A percentile compares a stretch with the other conserved stretches of the same genome.
phyloP scores from a whole-genome alignment of 2,113 vertebrate species.

The Pedionomus torquatus region DNA sequence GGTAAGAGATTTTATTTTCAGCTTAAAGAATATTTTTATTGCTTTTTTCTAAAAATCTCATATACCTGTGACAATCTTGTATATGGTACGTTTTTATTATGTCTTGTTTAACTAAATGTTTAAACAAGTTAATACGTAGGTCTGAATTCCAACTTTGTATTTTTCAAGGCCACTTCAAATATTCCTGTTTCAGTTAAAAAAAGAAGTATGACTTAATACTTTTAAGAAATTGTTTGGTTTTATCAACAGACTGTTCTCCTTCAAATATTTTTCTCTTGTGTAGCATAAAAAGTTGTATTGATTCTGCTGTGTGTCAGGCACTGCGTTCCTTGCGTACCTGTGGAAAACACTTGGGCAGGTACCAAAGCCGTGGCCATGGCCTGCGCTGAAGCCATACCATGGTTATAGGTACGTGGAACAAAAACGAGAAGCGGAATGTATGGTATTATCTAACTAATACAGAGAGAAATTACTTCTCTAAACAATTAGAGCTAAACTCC shows the following conservation, averaged over 20 bases:
- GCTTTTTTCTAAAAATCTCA: constrained; percentile 46
- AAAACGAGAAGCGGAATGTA: neutral
- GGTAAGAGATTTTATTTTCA: constrained; percentile 83
- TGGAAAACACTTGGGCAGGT: neutral
- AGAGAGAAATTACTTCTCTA: constrained; percentile 2
- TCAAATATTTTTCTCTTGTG: neutral
- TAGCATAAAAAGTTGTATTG: constrained; percentile 35
- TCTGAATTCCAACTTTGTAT: constrained; percentile 23
- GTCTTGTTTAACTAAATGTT: constrained; percentile 42
- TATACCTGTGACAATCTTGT: constrained; percentile 45
- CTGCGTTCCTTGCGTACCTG: neutral
- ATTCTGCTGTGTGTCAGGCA: neutral
- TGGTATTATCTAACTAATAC: neutral
- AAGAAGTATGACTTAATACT: neutral
- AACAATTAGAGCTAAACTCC: constrained; percentile 4
- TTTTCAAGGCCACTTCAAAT: constrained; percentile 25
- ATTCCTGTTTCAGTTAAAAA: neutral
- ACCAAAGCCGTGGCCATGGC: neutral
- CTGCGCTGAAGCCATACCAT: neutral
- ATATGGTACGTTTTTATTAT: constrained; percentile 21
- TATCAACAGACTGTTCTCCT: constrained; percentile 40
- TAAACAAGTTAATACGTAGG: neutral
- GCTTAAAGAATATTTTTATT: constrained; percentile 76
- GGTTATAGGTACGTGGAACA: neutral
- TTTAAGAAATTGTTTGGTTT: constrained; percentile 11